Base-by-base conservation (phyloP, 2,797 vertebrate genomes). In the Protonibea diacanthus region DNA sequence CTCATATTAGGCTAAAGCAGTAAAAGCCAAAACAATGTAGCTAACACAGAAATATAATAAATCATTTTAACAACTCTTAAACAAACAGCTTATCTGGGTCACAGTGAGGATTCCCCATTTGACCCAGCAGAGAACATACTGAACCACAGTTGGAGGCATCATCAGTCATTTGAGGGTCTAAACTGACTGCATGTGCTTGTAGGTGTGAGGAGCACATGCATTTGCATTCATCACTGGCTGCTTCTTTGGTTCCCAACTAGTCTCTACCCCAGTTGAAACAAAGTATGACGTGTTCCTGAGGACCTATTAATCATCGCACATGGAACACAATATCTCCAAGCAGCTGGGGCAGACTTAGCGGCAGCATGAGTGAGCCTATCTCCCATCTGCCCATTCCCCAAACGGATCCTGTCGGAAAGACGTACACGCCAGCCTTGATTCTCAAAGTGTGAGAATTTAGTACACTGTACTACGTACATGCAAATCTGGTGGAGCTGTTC, bases 311-410 rank as follows among this genome's bases (percentile, higher is more conserved):
- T 93, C 89, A 91, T 89, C 84, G 45, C 78, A 86, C 81, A 79
- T 80, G 81, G 68, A 90, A 76, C 10, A 20, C 64, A 71, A 87
- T 85, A 85, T 93, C 74, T 81, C 70, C 23, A 74, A 91, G 85
- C 87, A 86, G 81, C 87, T 88, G 88, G 71, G 78, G 85, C 78
- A 89, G 83, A 76, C 65, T 83, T 76, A 20, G 58, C 72, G 80
- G 57, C 66, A 89, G 83, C 59, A 57, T 74, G 87, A 90, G 84
- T 85, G 81, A 76, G 82, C 67, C 81, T 66, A 60, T 79, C 76
- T 85, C 66, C 91, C 92, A 93, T 91, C 92, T 93, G 92, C 78
- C 85, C 56, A 67, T 82, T 80, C 73, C 44, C 68, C 27, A 65
- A 53, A 65, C 55, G 18, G 55, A 61, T 78, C 58, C 71, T 68